Conservation (phyloP, 2,113 vertebrate genomes). For the Junco hyemalis region DNA sequence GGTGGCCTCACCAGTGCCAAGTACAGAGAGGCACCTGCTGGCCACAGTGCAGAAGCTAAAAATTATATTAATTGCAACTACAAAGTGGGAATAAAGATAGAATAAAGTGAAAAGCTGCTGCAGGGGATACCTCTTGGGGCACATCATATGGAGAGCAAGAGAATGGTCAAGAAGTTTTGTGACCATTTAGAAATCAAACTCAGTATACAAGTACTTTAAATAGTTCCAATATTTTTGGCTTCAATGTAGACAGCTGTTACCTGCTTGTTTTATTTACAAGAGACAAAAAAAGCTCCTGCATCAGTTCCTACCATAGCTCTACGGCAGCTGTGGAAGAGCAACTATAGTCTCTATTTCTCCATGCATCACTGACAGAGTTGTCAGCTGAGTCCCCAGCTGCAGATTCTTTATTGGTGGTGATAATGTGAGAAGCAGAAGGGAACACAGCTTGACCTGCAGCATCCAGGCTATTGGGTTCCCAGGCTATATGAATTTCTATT, state of each 20-base stretch:
- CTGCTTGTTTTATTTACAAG: neutral
- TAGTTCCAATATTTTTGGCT: neutral
- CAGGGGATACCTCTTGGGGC: neutral
- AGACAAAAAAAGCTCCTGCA: neutral
- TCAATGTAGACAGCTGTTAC: neutral
- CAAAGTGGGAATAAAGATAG: neutral
- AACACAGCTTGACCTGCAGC: constrained; percentile 34
- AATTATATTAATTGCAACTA: neutral
- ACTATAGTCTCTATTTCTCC: neutral
- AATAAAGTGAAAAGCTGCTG: neutral
- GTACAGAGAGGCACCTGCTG: neutral
- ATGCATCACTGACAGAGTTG: constrained; percentile 20
- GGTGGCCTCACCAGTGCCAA: neutral
- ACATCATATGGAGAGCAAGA: neutral
- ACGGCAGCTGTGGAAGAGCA: neutral
- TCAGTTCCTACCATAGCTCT: neutral
- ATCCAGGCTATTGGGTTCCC: neutral
- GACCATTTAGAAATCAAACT: neutral
- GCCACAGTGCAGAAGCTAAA: neutral
- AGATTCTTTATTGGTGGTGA: constrained; percentile 37
- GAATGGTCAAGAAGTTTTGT: neutral
- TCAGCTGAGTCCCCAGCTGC: neutral
- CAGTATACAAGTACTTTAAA: neutral
- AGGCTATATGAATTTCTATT: neutral
- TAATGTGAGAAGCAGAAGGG: constrained; percentile 25